Evolutionary conservation across 2,888 invertebrate genomes (phyloP).

Genomic region (Cryptus viduatorius): DNA sequence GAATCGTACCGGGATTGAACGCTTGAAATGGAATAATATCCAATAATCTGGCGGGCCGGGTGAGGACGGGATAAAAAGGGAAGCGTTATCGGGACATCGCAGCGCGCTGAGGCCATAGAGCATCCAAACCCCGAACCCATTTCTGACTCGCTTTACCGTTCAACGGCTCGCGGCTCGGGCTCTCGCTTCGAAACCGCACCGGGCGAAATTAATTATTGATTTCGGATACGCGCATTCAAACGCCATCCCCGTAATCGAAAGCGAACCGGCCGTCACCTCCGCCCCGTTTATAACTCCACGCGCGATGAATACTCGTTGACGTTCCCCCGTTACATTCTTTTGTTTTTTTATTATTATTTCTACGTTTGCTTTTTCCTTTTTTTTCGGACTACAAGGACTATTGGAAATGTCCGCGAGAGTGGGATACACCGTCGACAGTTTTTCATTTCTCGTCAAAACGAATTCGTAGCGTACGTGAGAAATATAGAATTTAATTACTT

Average conservation of each 20-base stretch:
- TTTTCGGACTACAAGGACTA: background rate
- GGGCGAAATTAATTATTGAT: conserved; percentile 84
- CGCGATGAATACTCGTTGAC: conserved; percentile 32
- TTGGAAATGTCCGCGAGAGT: conserved; percentile 28
- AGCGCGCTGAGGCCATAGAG: conserved; percentile 71
- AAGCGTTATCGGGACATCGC: conserved; percentile 83
- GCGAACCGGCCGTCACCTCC: conserved; percentile 76
- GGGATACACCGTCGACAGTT: conserved; percentile 38
- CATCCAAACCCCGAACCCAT: conserved; percentile 74
- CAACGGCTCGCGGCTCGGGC: conserved; percentile 48
- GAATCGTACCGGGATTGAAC: conserved; percentile 85
- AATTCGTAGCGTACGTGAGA: background rate
- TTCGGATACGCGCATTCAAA: conserved; percentile 83
- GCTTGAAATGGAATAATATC: conserved; percentile 85
- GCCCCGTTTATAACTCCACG: conserved; percentile 52
- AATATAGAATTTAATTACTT: background rate
- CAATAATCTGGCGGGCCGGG: conserved; percentile 82
- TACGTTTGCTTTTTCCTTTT: conserved; percentile 5
- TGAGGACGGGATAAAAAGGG: conserved; percentile 80
- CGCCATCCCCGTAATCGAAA: conserved; percentile 80
- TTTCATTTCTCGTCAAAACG: background rate
- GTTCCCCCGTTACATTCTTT: conserved; percentile 37
- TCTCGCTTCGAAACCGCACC: conserved; percentile 70
- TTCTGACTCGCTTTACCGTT: conserved; percentile 73
- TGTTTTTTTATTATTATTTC: background rate